Evolutionary conservation across 1,140 invertebrate genomes (phyloP), one percentile per base, ranked within the genome.

Genomic region (Saccostrea cuccullata): DNA sequence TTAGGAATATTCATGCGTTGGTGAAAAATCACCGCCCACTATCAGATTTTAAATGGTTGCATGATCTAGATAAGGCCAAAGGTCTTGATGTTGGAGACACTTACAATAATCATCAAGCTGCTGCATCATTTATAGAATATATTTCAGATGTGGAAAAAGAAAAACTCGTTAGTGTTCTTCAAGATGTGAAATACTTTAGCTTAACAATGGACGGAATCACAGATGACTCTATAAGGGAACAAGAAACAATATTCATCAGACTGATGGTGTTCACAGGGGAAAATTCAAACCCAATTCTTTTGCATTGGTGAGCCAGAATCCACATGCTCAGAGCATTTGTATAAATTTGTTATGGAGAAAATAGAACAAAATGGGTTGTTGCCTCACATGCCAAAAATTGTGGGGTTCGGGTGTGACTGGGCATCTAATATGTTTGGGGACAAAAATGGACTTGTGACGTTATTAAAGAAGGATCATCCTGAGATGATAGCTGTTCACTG

Each of bases 401-500:
- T 67, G 6, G 64, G 64, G n/a, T 67, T 67, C n/a, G 64, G 64
- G 6, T 67, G 64, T 8, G 64, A 67, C n/a, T 3, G 64, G 17
- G 64, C 64, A 67, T 4, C 13, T 8, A 67, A 20, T 67, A 67
- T 67, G 64, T 67, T 67, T 67, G 64, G 64, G n/a, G n/a, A 11
- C n/a, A 67, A 67, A 67, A 67, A 67, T 67, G 64, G 64, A n/a
- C 83, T 89, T 6, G 82, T 56, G n/a, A 64, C 86, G 20, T n/a
- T 89, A 11, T 23, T 87, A 13, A 67, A 67, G n/a, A 67, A 23
- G n/a, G 30, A 85, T n/a, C 86, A 89, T 56, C 86, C 88, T 13
- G 56, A 58, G 15, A 17, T 58, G 11, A 58, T 58, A 58, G 64
- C 64, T 1, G 12, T 67, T 67, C 64, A 67, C 20, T 67, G 64